Base-by-base conservation (phyloP, 1,140 invertebrate species). In the Rhynchophorus ferrugineus region DNA sequence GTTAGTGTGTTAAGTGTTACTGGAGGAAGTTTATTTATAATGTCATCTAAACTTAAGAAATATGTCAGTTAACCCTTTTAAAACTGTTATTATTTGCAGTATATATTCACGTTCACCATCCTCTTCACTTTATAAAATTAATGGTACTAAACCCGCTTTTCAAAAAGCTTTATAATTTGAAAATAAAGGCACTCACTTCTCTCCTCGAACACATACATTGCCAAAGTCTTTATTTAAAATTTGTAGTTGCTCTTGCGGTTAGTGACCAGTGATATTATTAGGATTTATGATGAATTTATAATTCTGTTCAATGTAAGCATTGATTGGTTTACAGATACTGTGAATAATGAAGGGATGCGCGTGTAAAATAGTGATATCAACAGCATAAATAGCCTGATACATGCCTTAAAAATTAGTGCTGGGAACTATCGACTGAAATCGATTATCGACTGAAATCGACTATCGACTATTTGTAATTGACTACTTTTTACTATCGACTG, bases 141-240 rank as follows among this genome's bases (percentile, higher is more conserved):
- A 29, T 2, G 53, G 46, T 8, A 44, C 21, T 9, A 55, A n/a
- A 21, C 53, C 53, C 8, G 53, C 45, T 44, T 55, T 55, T 46
- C 53, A 55, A 37, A 55, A 55, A 13, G 47, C 16, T 16, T 37
- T 38, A 16, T 55, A 55, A 3, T 33, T 24, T 22, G 45, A 11
- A 39, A 49, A 41, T 17, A 55, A 18, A 18, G 41, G 46, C 7
- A 49, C 35, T 20, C 39, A 6, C 44, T 9, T 3, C 45, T 55
- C 33, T 55, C 53, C 16, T 55, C 53, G 34, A 55, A 55, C 7
- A 55, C n/a, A 19, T 49, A 55, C 53, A 55, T 55, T 6, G n/a
- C 17, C 13, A 38, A 19, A 7, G 18, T n/a, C 37, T 38, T 38
- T 38, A 14, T 38, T 13, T 6, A 38, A 7, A 7, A 6, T 13